Conservation (phyloP, 2,797 vertebrate species). For the Diglossa cyanea region DNA sequence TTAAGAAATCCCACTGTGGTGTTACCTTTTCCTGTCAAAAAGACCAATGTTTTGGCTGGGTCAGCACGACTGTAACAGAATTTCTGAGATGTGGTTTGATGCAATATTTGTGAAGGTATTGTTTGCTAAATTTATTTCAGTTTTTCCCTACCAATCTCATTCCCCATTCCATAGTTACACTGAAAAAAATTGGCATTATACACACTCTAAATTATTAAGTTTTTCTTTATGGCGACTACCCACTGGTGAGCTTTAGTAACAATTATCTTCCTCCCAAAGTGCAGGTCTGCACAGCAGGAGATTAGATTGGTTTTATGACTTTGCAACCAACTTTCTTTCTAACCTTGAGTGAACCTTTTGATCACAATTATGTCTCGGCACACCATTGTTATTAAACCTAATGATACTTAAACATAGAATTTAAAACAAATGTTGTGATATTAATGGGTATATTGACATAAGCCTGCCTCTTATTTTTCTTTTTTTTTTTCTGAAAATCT, state of each 20-base stretch:
- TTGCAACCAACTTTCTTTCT: constrained; percentile 30
- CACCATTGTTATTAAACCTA: not conserved
- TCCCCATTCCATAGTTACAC: not conserved
- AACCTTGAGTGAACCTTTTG: not conserved
- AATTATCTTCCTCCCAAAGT: constrained; percentile 8
- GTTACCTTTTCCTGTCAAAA: not conserved
- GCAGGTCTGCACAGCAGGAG: not conserved
- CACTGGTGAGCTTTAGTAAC: constrained; percentile 15
- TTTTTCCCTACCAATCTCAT: not conserved
- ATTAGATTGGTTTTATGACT: constrained; percentile 35
- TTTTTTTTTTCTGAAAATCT: not conserved
- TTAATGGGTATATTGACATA: not conserved
- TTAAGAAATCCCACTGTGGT: not conserved
- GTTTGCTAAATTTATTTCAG: not conserved
- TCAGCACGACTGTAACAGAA: not conserved
- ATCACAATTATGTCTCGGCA: not conserved
- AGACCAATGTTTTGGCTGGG: not conserved
- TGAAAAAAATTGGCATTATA: not conserved
- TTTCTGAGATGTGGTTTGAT: not conserved
- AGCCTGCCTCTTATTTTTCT: not conserved
- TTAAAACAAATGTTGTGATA: not conserved
- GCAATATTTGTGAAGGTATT: not conserved
- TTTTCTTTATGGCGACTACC: not conserved
- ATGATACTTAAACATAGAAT: not conserved
- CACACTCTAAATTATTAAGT: not conserved